Evolutionary conservation across 92 coral and sea anemone genomes (phyloP).

Genomic region (Galaxea fascicularis): DNA sequence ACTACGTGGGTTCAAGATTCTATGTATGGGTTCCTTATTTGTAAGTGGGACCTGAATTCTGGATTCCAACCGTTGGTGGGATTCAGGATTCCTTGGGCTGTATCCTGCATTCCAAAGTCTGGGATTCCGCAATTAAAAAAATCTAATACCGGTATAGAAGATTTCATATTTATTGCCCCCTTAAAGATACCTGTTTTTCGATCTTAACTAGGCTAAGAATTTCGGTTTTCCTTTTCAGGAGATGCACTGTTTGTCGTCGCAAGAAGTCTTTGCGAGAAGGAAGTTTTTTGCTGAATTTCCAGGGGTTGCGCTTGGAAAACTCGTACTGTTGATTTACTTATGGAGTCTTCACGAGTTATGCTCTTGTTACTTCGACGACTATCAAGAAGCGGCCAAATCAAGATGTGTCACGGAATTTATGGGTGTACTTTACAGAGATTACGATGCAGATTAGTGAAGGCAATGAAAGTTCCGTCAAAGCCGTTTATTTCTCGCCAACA

Average conservation of each 20-base stretch:
- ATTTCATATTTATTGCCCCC: background rate
- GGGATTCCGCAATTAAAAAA: background rate
- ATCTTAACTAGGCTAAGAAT: background rate
- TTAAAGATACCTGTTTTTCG: background rate
- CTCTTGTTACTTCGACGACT: too few relatives aligned
- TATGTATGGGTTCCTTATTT: background rate
- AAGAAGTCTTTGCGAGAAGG: constrained; percentile 25
- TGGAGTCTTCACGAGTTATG: constrained; percentile 35
- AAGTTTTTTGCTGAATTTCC: constrained; percentile 37
- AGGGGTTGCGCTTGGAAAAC: constrained; percentile 16
- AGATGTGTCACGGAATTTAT: too few relatives aligned
- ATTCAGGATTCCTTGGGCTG: background rate
- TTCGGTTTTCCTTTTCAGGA: constrained; percentile 18
- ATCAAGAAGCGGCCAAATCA: too few relatives aligned
- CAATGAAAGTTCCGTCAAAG: too few relatives aligned
- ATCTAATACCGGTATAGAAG: background rate
- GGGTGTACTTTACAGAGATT: too few relatives aligned
- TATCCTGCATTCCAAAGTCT: background rate
- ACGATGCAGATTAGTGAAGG: too few relatives aligned
- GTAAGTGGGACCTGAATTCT: background rate
- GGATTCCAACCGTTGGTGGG: background rate
- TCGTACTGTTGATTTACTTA: constrained; percentile 18
- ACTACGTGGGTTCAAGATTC: background rate
- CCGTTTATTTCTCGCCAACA: too few relatives aligned
- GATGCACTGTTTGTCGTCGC: constrained; percentile 23